These are phyloP conservation scores for Drosophila atroscutellata DNA, from an alignment of 2,888 invertebrate genomes.

Conservation along the genomic window DNA sequence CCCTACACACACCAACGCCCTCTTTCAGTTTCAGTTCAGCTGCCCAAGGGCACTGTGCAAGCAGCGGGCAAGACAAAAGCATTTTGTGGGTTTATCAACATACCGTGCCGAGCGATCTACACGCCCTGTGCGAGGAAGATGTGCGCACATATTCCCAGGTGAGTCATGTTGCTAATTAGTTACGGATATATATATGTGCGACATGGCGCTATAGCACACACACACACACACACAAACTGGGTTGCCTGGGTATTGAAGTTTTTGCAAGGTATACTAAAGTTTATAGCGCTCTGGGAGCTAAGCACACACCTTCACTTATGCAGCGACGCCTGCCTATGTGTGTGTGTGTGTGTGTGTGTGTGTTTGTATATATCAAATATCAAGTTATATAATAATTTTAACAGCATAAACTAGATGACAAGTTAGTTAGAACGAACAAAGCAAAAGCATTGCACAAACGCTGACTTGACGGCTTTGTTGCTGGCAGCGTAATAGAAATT, in stretches of 20 bases:
- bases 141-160: slow-evolving; percentile 58
- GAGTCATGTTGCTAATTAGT: slow-evolving; percentile 78
- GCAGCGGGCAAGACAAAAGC: slow-evolving; percentile 60
- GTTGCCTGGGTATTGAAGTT: slow-evolving; percentile 53
- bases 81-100: slow-evolving; percentile 69
- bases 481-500: neutral
- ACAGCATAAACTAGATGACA: slow-evolving; percentile 58
- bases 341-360: neutral
- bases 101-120: slow-evolving; percentile 37
- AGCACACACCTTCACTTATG: slow-evolving; percentile 20
- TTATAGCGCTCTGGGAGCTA: slow-evolving; percentile 60
- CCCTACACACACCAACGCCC: neutral
- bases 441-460: slow-evolving; percentile 60
- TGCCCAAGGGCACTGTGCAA: slow-evolving; percentile 31
- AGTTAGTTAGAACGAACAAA: slow-evolving; percentile 35
- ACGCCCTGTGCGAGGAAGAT: slow-evolving; percentile 4
- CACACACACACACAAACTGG: slow-evolving; percentile 20
- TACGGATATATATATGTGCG: slow-evolving; percentile 64
- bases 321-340: neutral
- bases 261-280: slow-evolving; percentile 49
- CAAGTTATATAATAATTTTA: slow-evolving; percentile 65
- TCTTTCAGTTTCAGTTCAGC: neutral
- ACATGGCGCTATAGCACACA: slow-evolving; percentile 31
- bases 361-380: slow-evolving; percentile 50
- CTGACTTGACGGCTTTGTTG: slow-evolving; percentile 23